Percentiles rank a stretch among this genome's conserved stretches.
phyloP scores from a whole-genome alignment of 2,113 vertebrate species.

The Sakesphorus luctuosus region DNA sequence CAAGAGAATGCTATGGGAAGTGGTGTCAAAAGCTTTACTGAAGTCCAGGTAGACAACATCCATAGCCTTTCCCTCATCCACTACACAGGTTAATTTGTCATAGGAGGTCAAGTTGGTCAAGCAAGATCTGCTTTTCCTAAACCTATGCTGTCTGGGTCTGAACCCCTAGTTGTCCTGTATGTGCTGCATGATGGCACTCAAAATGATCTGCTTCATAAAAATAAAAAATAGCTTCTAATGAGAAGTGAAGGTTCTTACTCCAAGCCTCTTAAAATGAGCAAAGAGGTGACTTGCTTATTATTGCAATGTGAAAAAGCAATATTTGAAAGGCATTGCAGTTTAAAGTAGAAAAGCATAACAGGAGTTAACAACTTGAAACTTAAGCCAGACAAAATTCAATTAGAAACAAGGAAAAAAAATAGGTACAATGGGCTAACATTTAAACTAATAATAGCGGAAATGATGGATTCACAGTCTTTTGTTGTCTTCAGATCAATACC shows the following conservation, averaged over 20 bases:
- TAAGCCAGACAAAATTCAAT: background rate
- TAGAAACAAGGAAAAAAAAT: background rate
- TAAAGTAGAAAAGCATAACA: background rate
- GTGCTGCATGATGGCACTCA: background rate
- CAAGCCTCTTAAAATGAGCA: background rate
- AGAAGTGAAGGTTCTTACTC: background rate
- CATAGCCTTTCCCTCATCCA: background rate
- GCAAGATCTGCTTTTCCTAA: background rate
- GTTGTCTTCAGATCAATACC: conserved; percentile 25
- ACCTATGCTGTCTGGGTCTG: background rate
- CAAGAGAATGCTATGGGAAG: background rate
- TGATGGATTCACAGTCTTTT: background rate
- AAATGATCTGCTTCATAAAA: background rate
- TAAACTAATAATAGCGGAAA: conserved; percentile 5
- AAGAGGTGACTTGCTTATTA: background rate
- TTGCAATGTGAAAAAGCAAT: background rate
- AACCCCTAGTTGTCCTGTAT: background rate
- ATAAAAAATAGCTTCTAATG: background rate
- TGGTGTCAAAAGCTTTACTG: background rate
- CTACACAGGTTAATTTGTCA: background rate
- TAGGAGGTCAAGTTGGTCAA: background rate
- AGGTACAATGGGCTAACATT: background rate
- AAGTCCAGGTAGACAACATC: background rate
- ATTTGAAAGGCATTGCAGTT: background rate
- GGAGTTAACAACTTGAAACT: background rate